Base-by-base conservation (phyloP, 2,113 vertebrate species). In the Zosterops pallidus region DNA sequence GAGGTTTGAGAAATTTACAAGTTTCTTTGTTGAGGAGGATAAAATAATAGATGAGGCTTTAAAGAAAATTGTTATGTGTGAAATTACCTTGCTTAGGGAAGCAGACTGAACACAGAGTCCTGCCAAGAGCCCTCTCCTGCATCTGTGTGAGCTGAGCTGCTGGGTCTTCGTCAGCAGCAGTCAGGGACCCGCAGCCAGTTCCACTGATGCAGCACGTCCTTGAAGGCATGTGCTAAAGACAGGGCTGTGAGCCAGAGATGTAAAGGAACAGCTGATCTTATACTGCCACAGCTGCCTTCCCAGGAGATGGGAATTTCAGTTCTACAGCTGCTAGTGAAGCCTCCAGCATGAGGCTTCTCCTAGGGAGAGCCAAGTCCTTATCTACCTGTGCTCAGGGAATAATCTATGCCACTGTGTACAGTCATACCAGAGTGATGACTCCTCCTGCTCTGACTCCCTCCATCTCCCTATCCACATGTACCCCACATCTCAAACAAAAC, bases 111-210 rank as follows among this genome's bases (percentile, higher is more conserved):
- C 33, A 21, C 5, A 41, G 20, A 53, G 46, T 41, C n/a, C 59
- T 74, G 68, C 65, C 14, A 6, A 9, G 17, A 81, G 41, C 33
- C 26, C 12, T 69, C 20, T 59, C 6, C 29, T 23, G 49, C 44
- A 29, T 4, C 44, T 2, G 0, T 6, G 6, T 3, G 12, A 77
- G n/a, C 67, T 1, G 3, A 31, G 42, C 37, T 74, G 22, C 35
- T 68, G 71, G 33, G 7, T 72, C 4, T 22, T 11, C 3, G 44
- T 19, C 1, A 1, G 29, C 83, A 80, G 55, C 5, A 2, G 14
- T 9, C 69, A 35, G 76, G n/a, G 57, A 68, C 14, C 21, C 2
- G 0, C 8, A 24, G 44, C 25, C 39, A 13, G 41, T 42, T 59
- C 31, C 59, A 63, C 23, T 22, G 65, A 19, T 15, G 41, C 70